Conservation (phyloP, 2,888 invertebrate genomes). For the Xestia ashworthii region DNA sequence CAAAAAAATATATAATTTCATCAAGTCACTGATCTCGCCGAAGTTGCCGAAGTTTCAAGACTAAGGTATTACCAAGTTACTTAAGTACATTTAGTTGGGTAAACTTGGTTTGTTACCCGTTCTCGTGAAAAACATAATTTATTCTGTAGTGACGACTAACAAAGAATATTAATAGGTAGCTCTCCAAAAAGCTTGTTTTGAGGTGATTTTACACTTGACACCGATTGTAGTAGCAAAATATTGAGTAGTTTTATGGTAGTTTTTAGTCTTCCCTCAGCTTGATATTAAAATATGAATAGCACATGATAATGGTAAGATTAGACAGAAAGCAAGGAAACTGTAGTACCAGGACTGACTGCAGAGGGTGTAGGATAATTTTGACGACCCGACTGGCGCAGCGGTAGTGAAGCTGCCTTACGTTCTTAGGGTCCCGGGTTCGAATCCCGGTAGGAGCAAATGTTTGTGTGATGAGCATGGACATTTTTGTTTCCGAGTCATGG, state of each 20-base stretch:
- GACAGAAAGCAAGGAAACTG: not conserved
- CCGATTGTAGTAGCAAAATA: not conserved
- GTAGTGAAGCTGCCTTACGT: no score
- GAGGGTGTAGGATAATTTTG: no score
- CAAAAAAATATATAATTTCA: slow-evolving; percentile 64
- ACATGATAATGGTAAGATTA: not conserved
- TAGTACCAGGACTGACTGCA: not conserved
- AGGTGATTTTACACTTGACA: slow-evolving; percentile 40
- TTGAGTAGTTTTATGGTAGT: not conserved
- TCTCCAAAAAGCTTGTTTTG: slow-evolving; percentile 46
- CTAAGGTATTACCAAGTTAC: slow-evolving; percentile 67
- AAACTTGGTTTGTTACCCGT: slow-evolving; percentile 68
- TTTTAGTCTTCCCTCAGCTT: not conserved
- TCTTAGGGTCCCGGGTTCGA: no score
- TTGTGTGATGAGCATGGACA: no score
- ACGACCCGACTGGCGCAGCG: no score
- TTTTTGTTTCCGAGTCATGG: no score
- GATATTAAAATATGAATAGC: not conserved
- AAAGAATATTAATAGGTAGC: slow-evolving; percentile 65
- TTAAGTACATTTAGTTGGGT: slow-evolving; percentile 67
- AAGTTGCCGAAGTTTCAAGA: slow-evolving; percentile 64
- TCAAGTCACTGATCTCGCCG: slow-evolving; percentile 63
- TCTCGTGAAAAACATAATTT: slow-evolving; percentile 69
- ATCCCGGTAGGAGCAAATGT: no score
- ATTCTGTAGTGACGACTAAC: slow-evolving; percentile 62